Percentiles rank a stretch among this genome's conserved stretches.
These are phyloP conservation scores for Branchellion lobata DNA, from an alignment of 2,888 invertebrate species.

Conservation along the genomic window DNA sequence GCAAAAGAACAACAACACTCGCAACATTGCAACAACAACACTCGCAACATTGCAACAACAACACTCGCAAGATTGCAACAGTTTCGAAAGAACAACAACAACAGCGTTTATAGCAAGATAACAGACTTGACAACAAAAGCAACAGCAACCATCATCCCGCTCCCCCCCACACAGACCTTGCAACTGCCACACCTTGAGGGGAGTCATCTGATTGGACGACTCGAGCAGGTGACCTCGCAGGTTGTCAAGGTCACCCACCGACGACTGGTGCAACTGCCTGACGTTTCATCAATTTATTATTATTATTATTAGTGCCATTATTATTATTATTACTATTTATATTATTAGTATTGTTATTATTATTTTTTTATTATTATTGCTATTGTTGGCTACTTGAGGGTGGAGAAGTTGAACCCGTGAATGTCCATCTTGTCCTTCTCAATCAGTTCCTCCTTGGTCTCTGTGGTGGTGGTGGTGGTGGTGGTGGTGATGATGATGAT, in stretches of 20 bases:
- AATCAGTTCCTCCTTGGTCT: not conserved
- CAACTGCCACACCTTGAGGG: constrained; percentile 79
- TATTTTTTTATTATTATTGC: too few relatives aligned
- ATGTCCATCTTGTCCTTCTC: constrained; percentile 8
- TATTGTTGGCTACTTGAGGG: constrained; percentile 77
- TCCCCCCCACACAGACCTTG: constrained; percentile 61
- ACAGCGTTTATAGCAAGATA: too few relatives aligned
- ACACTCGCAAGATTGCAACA: too few relatives aligned
- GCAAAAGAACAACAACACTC: constrained; percentile 13
- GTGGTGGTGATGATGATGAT: too few relatives aligned
- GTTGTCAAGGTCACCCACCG: constrained; percentile 74
- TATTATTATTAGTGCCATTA: not conserved
- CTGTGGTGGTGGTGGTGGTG: not conserved
- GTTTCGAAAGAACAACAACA: too few relatives aligned
- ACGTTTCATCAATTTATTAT: not conserved
- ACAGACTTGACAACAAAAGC: too few relatives aligned
- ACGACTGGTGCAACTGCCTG: constrained; percentile 68
- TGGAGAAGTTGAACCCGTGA: constrained; percentile 86
- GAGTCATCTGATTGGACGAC: constrained; percentile 84
- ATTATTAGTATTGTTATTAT: not conserved
- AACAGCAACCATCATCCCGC: too few relatives aligned
- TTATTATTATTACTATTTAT: constrained; percentile 1
- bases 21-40: not conserved
- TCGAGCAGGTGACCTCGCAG: constrained; percentile 81
- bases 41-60: not conserved